A percentile compares a stretch with the other conserved stretches of the same genome.
These are phyloP conservation scores for Galeopterus variegatus DNA, from an alignment of 2,113 vertebrate genomes.

Conservation along the genomic window DNA sequence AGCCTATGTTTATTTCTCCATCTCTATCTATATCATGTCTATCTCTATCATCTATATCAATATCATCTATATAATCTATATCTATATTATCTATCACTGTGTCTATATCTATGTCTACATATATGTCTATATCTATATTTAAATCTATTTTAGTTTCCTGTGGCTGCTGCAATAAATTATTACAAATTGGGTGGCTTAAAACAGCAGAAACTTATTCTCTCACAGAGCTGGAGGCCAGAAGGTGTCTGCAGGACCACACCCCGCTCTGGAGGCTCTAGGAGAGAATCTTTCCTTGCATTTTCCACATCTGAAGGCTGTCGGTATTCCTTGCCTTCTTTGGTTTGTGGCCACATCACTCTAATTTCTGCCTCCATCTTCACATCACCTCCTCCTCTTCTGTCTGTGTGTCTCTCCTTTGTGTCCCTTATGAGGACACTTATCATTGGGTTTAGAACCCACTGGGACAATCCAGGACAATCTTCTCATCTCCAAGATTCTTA, in stretches of 20 bases:
- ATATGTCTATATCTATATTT: not conserved
- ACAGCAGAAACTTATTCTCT: not conserved
- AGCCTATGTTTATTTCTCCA: not conserved
- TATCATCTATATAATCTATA: not conserved
- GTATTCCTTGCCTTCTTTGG: not conserved
- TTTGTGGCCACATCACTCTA: not conserved
- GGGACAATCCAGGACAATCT: not conserved
- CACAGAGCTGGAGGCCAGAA: not conserved
- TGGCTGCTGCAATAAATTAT: not conserved
- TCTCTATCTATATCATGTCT: not conserved
- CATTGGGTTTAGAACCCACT: not conserved
- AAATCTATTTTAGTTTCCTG: not conserved
- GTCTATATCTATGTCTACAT: not conserved
- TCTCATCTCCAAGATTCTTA: not conserved
- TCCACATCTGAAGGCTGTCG: fast-evolving
- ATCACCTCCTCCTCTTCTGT: not conserved
- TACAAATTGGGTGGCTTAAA: not conserved
- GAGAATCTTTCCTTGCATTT: not conserved
- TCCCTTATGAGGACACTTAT: not conserved
- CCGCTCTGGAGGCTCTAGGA: not conserved
- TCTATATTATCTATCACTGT: too few species aligned
- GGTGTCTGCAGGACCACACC: not conserved
- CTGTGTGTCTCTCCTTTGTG: not conserved
- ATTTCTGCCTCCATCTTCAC: not conserved
- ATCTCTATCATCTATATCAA: not conserved